A percentile compares a stretch with the other conserved stretches of the same genome.
These are phyloP conservation scores for Gadopsis marmoratus DNA, from an alignment of 2,797 vertebrate species.

Conservation along the genomic window DNA sequence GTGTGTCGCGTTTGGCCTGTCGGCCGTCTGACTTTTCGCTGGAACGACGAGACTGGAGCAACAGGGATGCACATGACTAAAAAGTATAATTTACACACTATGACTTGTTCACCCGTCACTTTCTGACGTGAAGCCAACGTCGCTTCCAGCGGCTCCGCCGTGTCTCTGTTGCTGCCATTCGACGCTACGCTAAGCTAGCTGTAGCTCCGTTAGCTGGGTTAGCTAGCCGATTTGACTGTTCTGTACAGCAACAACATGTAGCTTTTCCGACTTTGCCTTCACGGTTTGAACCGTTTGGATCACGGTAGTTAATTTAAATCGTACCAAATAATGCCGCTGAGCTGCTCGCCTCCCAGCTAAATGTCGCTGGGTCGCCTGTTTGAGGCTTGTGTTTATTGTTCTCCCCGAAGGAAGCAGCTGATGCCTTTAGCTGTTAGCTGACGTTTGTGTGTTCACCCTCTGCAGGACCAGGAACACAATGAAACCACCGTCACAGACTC, in stretches of 20 bases:
- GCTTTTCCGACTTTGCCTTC: fast-evolving
- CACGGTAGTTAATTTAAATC: fast-evolving
- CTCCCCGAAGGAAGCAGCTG: neutral
- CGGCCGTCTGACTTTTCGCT: slow-evolving; percentile 58
- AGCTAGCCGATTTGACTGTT: slow-evolving; percentile 30
- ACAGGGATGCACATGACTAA: slow-evolving; percentile 78
- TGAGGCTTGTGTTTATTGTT: slow-evolving; percentile 49
- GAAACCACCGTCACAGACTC: slow-evolving; percentile 84
- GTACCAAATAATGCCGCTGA: fast-evolving
- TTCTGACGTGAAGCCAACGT: neutral
- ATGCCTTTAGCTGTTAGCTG: neutral
- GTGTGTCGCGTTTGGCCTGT: slow-evolving; percentile 69
- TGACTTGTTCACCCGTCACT: neutral
- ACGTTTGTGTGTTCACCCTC: neutral
- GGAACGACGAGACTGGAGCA: slow-evolving; percentile 39
- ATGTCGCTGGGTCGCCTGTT: neutral
- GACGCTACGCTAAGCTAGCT: slow-evolving; percentile 48
- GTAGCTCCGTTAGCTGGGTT: slow-evolving; percentile 32
- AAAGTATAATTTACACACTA: slow-evolving; percentile 58
- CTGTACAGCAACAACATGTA: neutral
- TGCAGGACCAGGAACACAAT: slow-evolving; percentile 87
- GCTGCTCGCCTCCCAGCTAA: neutral
- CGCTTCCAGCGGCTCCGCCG: neutral
- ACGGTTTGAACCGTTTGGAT: fast-evolving
- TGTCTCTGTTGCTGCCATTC: slow-evolving; percentile 12